Conservation (phyloP, 2,113 vertebrate species). For the Phyllostomus discolor region DNA sequence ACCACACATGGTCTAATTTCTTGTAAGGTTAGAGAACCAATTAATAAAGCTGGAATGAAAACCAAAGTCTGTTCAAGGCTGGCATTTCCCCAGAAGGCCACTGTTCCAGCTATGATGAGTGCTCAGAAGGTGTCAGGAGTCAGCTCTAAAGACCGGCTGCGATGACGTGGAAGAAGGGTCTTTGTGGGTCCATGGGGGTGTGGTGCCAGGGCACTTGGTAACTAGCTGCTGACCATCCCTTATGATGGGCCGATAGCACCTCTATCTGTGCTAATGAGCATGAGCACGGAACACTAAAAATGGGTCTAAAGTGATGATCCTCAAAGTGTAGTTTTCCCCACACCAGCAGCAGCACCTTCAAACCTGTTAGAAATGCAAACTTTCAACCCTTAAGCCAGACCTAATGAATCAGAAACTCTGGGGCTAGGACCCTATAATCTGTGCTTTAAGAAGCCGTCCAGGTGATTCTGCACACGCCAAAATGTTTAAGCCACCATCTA, state of each 20-base stretch:
- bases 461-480: not conserved
- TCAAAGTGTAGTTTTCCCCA: not conserved
- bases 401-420: not conserved
- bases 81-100: not conserved
- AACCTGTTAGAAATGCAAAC: not conserved
- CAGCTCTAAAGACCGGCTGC: not conserved
- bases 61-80: constrained; percentile 11
- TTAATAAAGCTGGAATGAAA: constrained; percentile 34
- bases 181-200: too few species aligned
- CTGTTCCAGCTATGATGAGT: not conserved
- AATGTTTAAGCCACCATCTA: not conserved
- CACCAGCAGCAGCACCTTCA: not conserved
- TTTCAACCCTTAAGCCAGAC: not conserved
- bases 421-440: not conserved
- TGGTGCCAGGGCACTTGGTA: not conserved
- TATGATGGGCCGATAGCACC: not conserved
- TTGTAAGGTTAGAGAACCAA: constrained; percentile 27
- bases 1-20: not conserved
- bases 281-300: not conserved
- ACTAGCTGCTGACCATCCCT: not conserved
- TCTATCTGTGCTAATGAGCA: not conserved
- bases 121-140: not conserved
- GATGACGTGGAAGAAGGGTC: not conserved
- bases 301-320: not conserved
- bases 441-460: not conserved